Conservation (phyloP, 2,888 invertebrate species). For the Himalopsyche japonica region DNA sequence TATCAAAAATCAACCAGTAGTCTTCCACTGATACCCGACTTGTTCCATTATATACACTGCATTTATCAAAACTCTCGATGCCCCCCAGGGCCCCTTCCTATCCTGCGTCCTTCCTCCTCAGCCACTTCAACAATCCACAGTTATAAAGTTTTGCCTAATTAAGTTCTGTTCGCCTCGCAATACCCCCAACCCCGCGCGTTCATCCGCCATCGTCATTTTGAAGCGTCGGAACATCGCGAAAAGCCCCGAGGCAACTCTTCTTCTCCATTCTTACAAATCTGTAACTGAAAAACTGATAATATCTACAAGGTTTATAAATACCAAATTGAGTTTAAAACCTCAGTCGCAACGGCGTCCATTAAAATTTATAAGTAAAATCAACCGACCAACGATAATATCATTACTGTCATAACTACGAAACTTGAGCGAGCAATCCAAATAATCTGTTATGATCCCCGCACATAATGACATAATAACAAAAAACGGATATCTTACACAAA, state of each 20-base stretch:
- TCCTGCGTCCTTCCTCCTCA: conserved; percentile 13
- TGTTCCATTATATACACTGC: conserved; percentile 9
- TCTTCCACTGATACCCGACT: neutral
- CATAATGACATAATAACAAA: neutral
- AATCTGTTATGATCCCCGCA: neutral
- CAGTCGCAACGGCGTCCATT: neutral
- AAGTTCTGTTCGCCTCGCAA: conserved; percentile 34
- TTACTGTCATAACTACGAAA: neutral
- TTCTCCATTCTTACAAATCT: conserved; percentile 36
- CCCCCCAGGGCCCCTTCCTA: conserved; percentile 5
- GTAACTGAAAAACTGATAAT: conserved; percentile 38
- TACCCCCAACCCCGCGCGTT: neutral
- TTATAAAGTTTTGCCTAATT: conserved; percentile 41
- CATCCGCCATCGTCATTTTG: neutral
- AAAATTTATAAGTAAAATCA: neutral
- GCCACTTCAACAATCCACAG: conserved; percentile 32
- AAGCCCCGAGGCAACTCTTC: conserved; percentile 14
- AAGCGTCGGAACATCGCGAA: conserved; percentile 22
- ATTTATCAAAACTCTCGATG: conserved; percentile 26
- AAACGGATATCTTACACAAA: no score
- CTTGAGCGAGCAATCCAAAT: neutral
- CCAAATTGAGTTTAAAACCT: conserved; percentile 33
- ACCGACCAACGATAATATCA: neutral
- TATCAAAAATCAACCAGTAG: neutral
- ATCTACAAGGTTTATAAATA: conserved; percentile 27